Conservation (phyloP, 2,888 invertebrate genomes). For the Furcula furcula region DNA sequence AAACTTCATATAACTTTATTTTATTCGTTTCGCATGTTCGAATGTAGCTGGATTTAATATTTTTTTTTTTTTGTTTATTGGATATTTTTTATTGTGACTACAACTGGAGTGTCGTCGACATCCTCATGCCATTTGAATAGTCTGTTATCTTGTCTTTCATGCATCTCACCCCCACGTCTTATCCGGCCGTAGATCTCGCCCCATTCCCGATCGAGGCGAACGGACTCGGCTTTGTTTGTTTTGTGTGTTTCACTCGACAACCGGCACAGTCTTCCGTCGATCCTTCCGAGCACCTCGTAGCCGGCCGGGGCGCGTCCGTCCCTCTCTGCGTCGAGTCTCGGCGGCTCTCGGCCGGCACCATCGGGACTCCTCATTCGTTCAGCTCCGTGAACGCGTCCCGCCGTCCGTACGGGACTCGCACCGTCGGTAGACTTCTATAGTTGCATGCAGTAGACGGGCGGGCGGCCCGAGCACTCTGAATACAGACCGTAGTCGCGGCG, state of each 20-base stretch:
- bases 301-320: slow-evolving; percentile 32
- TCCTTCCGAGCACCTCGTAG: slow-evolving; percentile 33
- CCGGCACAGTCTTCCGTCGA: slow-evolving; percentile 47
- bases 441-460: slow-evolving; percentile 45
- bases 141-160: slow-evolving; percentile 60
- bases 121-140: slow-evolving; percentile 51
- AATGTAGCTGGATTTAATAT: no score
- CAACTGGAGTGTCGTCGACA: slow-evolving; percentile 52
- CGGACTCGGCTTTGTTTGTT: slow-evolving; percentile 20
- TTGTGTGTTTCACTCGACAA: slow-evolving; percentile 21
- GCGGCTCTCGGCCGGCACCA: slow-evolving; percentile 47
- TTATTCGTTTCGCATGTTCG: no score
- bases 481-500: slow-evolving; percentile 44
- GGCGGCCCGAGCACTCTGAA: slow-evolving; percentile 51
- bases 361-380: slow-evolving; percentile 30
- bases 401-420: slow-evolving; percentile 19
- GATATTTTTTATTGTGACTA: not conserved
- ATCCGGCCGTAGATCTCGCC: slow-evolving; percentile 35
- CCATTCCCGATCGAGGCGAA: slow-evolving; percentile 19
- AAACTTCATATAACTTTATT: no score
- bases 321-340: slow-evolving; percentile 45
- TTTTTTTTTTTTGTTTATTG: no score
- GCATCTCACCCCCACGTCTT: slow-evolving; percentile 55
- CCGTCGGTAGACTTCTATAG: slow-evolving; percentile 33
- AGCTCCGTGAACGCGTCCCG: slow-evolving; percentile 44